Conservation (phyloP, 2,888 invertebrate genomes). For the Blastobasis adustella region DNA sequence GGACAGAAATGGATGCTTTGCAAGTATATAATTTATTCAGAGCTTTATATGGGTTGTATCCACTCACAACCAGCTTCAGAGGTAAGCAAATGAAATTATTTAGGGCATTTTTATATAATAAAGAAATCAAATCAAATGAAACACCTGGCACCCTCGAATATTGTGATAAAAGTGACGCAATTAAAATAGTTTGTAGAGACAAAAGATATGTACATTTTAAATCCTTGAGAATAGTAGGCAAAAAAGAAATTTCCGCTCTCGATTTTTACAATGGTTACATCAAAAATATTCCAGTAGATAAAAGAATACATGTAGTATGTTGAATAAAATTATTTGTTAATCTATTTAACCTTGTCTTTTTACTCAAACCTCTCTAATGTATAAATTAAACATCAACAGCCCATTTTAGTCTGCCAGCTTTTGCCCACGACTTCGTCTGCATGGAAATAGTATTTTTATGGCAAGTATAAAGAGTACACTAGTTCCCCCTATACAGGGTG, state of each 20-base stretch:
- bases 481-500: too few species aligned
- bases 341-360: background rate
- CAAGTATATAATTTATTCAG: conserved; percentile 82
- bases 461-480: too few species aligned
- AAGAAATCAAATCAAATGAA: conserved; percentile 19
- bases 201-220: conserved; percentile 78
- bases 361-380: too few species aligned
- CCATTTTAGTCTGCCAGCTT: too few species aligned
- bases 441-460: too few species aligned
- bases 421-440: too few species aligned
- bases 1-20: conserved; percentile 77
- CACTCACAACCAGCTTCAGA: conserved; percentile 77
- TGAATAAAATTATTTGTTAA: conserved; percentile 20
- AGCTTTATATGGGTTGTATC: conserved; percentile 79
- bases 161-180: conserved; percentile 68
- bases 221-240: conserved; percentile 79
- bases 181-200: conserved; percentile 81
- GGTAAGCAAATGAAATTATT: conserved; percentile 77
- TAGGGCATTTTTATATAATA: conserved; percentile 58
- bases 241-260: conserved; percentile 81
- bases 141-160: conserved; percentile 77
- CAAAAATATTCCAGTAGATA: conserved; percentile 64
- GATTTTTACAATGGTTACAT: conserved; percentile 94
- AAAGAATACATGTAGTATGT: conserved; percentile 45
- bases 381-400: too few species aligned